Percentiles rank a stretch among this genome's conserved stretches.
Conservation (phyloP, 2,888 invertebrate species). For the Agonopterix heracliana region DNA sequence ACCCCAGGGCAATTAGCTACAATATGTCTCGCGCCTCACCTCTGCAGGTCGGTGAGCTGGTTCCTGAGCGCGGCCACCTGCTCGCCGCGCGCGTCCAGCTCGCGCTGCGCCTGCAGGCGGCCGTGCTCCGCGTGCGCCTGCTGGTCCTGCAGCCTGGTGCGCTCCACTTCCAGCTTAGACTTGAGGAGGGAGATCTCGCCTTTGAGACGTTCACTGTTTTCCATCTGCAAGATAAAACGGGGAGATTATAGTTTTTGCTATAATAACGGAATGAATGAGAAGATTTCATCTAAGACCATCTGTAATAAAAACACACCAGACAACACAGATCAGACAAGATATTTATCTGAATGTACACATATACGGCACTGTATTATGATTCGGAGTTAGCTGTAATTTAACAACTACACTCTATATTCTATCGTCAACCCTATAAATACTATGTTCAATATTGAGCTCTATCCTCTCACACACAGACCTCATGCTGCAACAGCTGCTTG, state of each 20-base stretch:
- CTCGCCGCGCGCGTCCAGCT: constrained; percentile 37
- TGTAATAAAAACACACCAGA: too few relatives aligned
- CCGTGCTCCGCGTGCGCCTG: constrained; percentile 56
- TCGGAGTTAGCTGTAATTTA: too few relatives aligned
- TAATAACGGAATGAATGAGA: too few relatives aligned
- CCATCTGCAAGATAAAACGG: constrained; percentile 42
- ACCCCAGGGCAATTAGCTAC: too few relatives aligned
- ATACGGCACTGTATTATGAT: too few relatives aligned
- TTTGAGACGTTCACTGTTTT: constrained; percentile 59
- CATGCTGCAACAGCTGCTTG: constrained; percentile 26
- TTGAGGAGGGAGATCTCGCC: constrained; percentile 69
- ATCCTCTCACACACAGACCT: constrained; percentile 24
- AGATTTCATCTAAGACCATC: too few relatives aligned
- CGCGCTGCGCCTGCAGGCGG: constrained; percentile 50
- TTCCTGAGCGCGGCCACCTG: constrained; percentile 43
- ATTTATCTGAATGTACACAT: too few relatives aligned
- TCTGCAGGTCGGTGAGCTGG: constrained; percentile 48
- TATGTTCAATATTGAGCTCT: too few relatives aligned
- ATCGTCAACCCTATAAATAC: too few relatives aligned
- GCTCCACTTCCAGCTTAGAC: constrained; percentile 70
- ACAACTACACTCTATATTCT: too few relatives aligned
- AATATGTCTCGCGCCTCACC: constrained; percentile 23
- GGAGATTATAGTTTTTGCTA: too few relatives aligned
- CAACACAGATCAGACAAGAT: too few relatives aligned
- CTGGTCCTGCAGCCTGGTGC: constrained; percentile 39